Evolutionary conservation across 2,797 vertebrate species (phyloP), one percentile per base, ranked within the genome.

Genomic region (Lagodon rhomboides): DNA sequence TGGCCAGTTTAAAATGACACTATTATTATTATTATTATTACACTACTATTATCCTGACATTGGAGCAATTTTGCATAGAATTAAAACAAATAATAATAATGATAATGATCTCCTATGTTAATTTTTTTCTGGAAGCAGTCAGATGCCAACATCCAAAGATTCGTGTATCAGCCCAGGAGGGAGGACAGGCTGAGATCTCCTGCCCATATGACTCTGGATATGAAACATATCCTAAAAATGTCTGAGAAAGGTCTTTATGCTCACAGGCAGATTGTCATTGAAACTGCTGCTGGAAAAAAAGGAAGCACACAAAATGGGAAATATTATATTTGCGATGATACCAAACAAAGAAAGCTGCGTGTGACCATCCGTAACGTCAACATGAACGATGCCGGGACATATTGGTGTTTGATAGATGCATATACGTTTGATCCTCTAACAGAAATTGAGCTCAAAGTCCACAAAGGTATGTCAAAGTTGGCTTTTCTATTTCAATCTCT

Each of bases 391-490:
- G 34, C 22, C 0, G 20, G 30, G 30, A 58, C 15, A 1, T 77
- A 64, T 1, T 55, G 25, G 47, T 61, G 56, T 68, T 1, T 54
- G 46, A 76, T 68, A 62, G 41, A 62, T 38, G 0, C 25, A 47
- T 23, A 50, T 3, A 0, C 0, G 0, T 50, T 11, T 58, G 59
- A 43, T 68, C 66, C 58, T 18, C 4, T 1, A 25, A 53, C 12
- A 53, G 18, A 55, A 47, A 22, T 63, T 11, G 0, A 70, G 4
- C 51, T 77, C 3, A 58, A 4, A 62, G 66, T 76, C n/a, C 3
- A 55, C 30, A 51, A 44, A 58, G 16, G 51, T 64, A 43, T 17
- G 51, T 77, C 16, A 20, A 53, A 54, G 16, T 34, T 18, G 54
- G 11, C 1, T 30, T 15, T 23, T 44, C 12, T 56, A 9, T 34